Evolutionary conservation across 2,888 invertebrate species (phyloP).

Genomic region (Allophyes oxyacanthae): DNA sequence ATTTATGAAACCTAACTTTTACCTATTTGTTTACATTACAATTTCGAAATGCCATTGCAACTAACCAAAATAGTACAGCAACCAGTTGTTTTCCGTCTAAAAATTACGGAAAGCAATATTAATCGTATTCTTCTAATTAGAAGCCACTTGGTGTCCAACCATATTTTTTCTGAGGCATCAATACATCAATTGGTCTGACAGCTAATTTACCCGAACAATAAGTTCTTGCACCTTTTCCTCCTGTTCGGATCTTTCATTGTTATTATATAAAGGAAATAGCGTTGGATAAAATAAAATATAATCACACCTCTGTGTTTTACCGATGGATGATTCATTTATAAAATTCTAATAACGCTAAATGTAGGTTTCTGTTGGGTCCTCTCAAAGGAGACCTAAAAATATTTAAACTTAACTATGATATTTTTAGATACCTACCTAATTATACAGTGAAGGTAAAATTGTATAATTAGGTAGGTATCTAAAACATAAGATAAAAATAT

Average conservation of each 20-base stretch:
- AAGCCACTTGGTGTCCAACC: slow-evolving; percentile 22
- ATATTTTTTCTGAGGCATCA: slow-evolving; percentile 63
- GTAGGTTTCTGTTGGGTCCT: slow-evolving; percentile 68
- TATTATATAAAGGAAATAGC: slow-evolving; percentile 60
- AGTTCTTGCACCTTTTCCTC: slow-evolving; percentile 70
- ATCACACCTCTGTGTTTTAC: slow-evolving; percentile 63
- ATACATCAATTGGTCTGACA: slow-evolving; percentile 80
- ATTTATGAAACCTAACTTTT: too few species aligned
- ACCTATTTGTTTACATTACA: too few species aligned
- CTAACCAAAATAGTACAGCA: too few species aligned
- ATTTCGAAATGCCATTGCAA: too few species aligned
- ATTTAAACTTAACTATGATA: too few species aligned
- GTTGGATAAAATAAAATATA: slow-evolving; percentile 40
- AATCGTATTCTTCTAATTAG: slow-evolving; percentile 42
- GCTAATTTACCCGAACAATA: slow-evolving; percentile 82
- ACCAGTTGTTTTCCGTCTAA: too few species aligned
- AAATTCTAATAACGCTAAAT: slow-evolving; percentile 75
- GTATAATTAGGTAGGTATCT: too few species aligned
- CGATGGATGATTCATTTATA: slow-evolving; percentile 75
- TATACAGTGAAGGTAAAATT: too few species aligned
- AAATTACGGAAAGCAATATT: too few species aligned
- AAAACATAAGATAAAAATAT: too few species aligned
- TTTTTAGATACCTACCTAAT: too few species aligned
- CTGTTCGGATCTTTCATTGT: slow-evolving; percentile 63
- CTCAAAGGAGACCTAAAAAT: slow-evolving; percentile 20